These are phyloP conservation scores for Lucifuga dentata DNA, from an alignment of 2,113 vertebrate genomes.

Conservation along the genomic window DNA sequence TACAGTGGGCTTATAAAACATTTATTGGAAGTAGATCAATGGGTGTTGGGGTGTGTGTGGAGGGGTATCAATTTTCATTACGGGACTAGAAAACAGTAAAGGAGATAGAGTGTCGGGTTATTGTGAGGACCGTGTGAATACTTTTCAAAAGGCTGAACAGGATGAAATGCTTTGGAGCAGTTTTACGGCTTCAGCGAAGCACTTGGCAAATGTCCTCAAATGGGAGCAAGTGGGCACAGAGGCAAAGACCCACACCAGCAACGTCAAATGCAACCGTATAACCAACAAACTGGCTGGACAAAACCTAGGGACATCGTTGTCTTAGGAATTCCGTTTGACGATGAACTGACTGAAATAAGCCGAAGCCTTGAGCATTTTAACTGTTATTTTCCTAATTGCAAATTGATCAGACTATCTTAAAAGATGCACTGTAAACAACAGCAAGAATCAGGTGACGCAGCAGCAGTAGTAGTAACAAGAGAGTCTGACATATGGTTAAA, in stretches of 20 bases:
- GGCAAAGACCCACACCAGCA: conserved; percentile 17
- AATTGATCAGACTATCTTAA: no score
- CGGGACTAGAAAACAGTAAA: conserved; percentile 60
- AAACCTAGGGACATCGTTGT: not conserved
- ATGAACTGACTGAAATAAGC: no score
- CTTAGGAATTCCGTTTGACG: no score
- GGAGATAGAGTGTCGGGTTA: conserved; percentile 69
- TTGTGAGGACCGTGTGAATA: conserved; percentile 65
- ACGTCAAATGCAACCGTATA: conserved; percentile 7
- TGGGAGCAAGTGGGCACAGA: conserved; percentile 30
- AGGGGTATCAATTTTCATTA: conserved; percentile 71
- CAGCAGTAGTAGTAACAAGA: not conserved
- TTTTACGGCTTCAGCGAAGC: conserved; percentile 64
- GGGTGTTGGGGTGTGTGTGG: conserved; percentile 44
- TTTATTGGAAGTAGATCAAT: conserved; percentile 70
- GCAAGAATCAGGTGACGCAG: no score
- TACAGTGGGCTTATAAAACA: conserved; percentile 68
- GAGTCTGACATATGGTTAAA: conserved; percentile 4
- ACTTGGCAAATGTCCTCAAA: conserved; percentile 67
- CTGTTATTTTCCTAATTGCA: no score
- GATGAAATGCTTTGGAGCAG: conserved; percentile 62
- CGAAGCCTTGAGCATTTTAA: no score
- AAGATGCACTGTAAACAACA: no score
- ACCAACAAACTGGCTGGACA: not conserved
- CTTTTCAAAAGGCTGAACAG: conserved; percentile 60